These are phyloP conservation scores for Pangasianodon hypophthalmus DNA, from an alignment of 2,113 vertebrate genomes.

Conservation along the genomic window DNA sequence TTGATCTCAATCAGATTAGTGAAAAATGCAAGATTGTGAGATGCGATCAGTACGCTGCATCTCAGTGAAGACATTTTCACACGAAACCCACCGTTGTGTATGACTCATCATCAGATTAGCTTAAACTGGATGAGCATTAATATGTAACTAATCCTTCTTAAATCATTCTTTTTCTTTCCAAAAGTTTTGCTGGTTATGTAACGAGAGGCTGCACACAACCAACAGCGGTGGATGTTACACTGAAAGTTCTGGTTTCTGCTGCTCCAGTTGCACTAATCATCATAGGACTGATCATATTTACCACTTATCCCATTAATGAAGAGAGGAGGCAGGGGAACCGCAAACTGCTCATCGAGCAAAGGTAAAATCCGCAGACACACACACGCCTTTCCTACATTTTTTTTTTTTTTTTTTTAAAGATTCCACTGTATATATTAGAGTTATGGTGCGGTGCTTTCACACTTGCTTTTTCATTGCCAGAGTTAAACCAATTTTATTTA, in stretches of 20 bases:
- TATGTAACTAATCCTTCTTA: neutral
- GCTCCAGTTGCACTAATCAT: slow-evolving; percentile 85
- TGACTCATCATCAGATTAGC: slow-evolving; percentile 17
- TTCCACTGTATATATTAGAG: neutral
- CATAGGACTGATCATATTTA: slow-evolving; percentile 85
- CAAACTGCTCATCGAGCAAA: slow-evolving; percentile 85
- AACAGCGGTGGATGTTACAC: slow-evolving; percentile 77
- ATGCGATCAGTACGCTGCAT: neutral
- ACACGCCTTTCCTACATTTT: too few relatives aligned
- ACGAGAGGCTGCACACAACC: slow-evolving; percentile 87
- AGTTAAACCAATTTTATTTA: neutral
- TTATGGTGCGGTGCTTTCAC: neutral
- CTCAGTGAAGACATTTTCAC: neutral
- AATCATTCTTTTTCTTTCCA: neutral
- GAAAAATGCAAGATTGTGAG: neutral
- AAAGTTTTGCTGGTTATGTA: slow-evolving; percentile 90
- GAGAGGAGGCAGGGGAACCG: slow-evolving; percentile 83
- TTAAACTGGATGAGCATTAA: slow-evolving; percentile 12
- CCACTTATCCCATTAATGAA: slow-evolving; percentile 89
- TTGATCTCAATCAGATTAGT: neutral
- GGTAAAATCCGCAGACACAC: slow-evolving; percentile 67
- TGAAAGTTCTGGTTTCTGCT: slow-evolving; percentile 88
- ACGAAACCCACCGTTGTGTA: neutral
- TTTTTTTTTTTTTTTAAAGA: neutral
- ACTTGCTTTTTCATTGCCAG: neutral